Percentiles rank a stretch among this genome's conserved stretches.
phyloP scores from a whole-genome alignment of 2,888 invertebrate species.

The Drosophila anomalipes region DNA sequence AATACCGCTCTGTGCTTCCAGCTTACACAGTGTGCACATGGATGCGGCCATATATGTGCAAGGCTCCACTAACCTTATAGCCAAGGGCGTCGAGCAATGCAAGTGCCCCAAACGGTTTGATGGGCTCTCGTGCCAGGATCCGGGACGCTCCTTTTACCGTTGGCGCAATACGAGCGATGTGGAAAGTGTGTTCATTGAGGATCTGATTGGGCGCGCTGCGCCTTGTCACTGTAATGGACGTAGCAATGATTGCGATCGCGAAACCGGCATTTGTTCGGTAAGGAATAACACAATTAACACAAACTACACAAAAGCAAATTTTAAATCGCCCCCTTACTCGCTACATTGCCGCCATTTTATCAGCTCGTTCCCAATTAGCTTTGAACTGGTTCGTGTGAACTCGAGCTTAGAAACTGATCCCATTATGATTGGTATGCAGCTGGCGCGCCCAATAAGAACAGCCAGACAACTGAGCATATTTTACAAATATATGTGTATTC shows the following conservation, averaged over 20 bases:
- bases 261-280: constrained; percentile 94
- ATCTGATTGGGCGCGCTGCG: constrained; percentile 91
- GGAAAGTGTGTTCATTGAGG: constrained; percentile 90
- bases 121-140: constrained; percentile 96
- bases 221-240: constrained; percentile 94
- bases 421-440: constrained; percentile 4
- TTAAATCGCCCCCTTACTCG: not conserved
- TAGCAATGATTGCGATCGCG: constrained; percentile 91
- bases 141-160: constrained; percentile 92
- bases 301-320: not conserved
- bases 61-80: constrained; percentile 89
- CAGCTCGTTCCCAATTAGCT: not conserved
- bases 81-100: constrained; percentile 94
- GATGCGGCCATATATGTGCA: constrained; percentile 92
- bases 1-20: not conserved
- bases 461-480: not conserved
- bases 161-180: constrained; percentile 88
- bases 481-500: not conserved
- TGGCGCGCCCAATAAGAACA: not conserved
- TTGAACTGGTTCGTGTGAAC: not conserved
- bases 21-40: constrained; percentile 91
- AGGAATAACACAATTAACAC: constrained; percentile 64
- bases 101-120: constrained; percentile 92
- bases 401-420: not conserved
- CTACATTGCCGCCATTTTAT: not conserved